Base-by-base conservation (phyloP, 2,888 invertebrate genomes). In the Bembecia ichneumoniformis region DNA sequence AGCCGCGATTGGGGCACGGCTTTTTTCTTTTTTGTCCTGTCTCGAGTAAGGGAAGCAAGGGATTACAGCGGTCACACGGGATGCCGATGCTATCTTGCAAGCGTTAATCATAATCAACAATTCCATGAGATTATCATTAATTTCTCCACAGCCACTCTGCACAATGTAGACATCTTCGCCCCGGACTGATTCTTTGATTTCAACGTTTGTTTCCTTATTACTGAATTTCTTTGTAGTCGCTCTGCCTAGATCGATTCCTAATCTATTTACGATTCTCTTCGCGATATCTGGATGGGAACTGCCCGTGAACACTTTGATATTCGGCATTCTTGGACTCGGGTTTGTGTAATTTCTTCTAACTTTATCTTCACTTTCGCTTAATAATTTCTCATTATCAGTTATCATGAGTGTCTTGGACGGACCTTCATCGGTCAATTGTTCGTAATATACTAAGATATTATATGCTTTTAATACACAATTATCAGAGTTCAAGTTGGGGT, bases 301-400 rank as follows among this genome's bases (percentile, higher is more conserved):
- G 55, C 99, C 99, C 71, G 96, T 96, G 87, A 99, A 99, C 62
- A 99, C 95, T 90, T 99, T 99, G 69, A 99, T 99, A 87, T 99
- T 99, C 68, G 99, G 99, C 99, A 99, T 99, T 89, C 90, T 87
- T 50, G 75, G 66, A 54, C 73, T 68, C 49, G 74, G 75, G 51
- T 74, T 68, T 14, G 60, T 64, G 51, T 74, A 68, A 47, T 60
- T 60, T 50, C 50, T 61, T 53, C 61, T 58, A 47, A 56, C 54
- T 53, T 56, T 57, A 49, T 64, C 57, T 58, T 66, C 60, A 46
- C 54, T 53, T 11, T 57, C 51, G 46, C 58, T 59, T 49, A 13
- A 28, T n/a, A 40, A 14, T 43, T 66, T 66, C 56, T 63, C 56
- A 48, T 67, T 62, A 57, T 71, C 68, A 47, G 75, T 63, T 73